Evolutionary conservation across 2,888 invertebrate genomes (phyloP).

Genomic region (Rhagonycha fulva): DNA sequence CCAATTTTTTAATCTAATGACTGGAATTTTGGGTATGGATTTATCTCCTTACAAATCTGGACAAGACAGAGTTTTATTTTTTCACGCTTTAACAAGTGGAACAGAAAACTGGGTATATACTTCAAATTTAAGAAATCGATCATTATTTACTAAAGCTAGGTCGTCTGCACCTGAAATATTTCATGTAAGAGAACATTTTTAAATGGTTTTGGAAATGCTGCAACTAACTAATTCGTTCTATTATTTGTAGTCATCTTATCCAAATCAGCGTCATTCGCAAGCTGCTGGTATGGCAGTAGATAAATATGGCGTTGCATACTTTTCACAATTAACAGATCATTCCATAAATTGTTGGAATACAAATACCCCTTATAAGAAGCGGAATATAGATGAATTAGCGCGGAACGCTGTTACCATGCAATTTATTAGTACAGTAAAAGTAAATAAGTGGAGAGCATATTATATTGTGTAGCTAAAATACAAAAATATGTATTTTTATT

Average conservation of each 20-base stretch:
- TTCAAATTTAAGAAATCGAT: conserved; percentile 62
- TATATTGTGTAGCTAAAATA: background rate
- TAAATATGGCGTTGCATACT: conserved; percentile 70
- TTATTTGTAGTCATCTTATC: conserved; percentile 54
- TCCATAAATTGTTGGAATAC: conserved; percentile 78
- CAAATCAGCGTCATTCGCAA: conserved; percentile 64
- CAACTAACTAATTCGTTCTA: background rate
- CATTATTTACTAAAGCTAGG: conserved; percentile 57
- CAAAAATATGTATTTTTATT: background rate
- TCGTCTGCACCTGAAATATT: conserved; percentile 59
- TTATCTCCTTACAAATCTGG: conserved; percentile 64
- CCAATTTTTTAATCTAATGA: conserved; percentile 72
- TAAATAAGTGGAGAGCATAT: conserved; percentile 32
- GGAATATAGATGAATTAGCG: conserved; percentile 62
- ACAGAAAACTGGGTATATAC: conserved; percentile 70
- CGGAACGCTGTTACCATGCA: conserved; percentile 66
- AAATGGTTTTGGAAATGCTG: background rate
- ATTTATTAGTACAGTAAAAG: conserved; percentile 75
- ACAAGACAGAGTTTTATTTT: conserved; percentile 63
- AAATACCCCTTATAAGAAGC: conserved; percentile 61
- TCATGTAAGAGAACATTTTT: conserved; percentile 54
- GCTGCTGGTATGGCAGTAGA: conserved; percentile 75
- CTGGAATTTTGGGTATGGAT: conserved; percentile 71
- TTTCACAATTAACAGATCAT: conserved; percentile 69
- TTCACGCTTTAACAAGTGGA: conserved; percentile 70